Base-by-base conservation (phyloP, 2,888 invertebrate species). In the Eupithecia insigniata region DNA sequence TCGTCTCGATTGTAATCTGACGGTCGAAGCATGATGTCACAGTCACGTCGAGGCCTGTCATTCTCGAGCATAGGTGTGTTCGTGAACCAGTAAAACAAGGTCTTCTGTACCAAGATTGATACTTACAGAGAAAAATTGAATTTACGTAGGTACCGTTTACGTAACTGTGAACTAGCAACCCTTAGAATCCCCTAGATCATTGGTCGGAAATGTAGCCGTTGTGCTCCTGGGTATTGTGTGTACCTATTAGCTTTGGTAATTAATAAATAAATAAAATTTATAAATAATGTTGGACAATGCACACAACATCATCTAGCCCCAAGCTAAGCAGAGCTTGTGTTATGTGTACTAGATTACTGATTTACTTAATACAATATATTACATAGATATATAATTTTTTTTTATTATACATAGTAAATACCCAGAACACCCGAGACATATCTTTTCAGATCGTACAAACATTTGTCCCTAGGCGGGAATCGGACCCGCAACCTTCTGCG, bases 1-100 rank as follows among this genome's bases (percentile, higher is more conserved):
- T 90, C 89, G 90, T 87, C 84, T 85, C 86, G 92, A 92, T 91
- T 90, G 90, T 89, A 83, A 91, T 92, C 91, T 88, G 83, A 70
- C 69, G 75, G 69, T 60, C 70, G 68, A 70, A 72, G 85, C 83
- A 88, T 92, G 92, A 92, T 90, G 91, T 91, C 92, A 92, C 85
- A 74, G 71, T n/a, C n/a, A n/a, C 72, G 74, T 80, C 82, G 83
- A 84, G 85, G 82, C 83, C 87, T 85, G 81, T 81, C 82, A 79
- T 81, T 82, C 77, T 79, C 79, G 78, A 80, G 55, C 79, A 79
- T 69, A 76, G 65, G 67, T 77, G 62, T 66, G 66, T 36, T 39
- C 64, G 22, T 62, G 61, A 62, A 62, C 61, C 39, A 65, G 36
- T 43, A 66, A 46, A 46, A 66, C 66, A 39, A 46, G 66, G 64